Evolutionary conservation across 2,113 vertebrate genomes (phyloP).

Genomic region (Carettochelys insculpta): DNA sequence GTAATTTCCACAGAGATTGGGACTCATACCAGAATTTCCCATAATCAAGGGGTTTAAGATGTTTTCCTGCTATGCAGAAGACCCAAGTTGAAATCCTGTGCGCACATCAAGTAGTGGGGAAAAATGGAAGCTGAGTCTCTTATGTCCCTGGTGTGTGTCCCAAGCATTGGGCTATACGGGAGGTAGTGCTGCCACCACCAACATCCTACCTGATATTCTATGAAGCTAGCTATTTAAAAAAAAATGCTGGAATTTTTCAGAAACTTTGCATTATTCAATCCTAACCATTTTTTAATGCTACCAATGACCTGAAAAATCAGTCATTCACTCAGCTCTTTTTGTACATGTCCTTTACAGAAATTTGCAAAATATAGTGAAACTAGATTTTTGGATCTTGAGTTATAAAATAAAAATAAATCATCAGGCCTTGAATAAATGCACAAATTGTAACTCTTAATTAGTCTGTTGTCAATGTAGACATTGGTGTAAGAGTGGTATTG

Average conservation of each 20-base stretch:
- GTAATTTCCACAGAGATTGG: not conserved
- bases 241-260: not conserved
- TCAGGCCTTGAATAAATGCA: not conserved
- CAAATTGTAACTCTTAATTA: not conserved
- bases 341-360: not conserved
- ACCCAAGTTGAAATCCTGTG: not conserved
- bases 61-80: not conserved
- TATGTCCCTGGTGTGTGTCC: not conserved
- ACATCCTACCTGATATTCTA: not conserved
- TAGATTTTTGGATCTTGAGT: not conserved
- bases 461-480: not conserved
- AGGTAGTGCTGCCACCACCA: not conserved
- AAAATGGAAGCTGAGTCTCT: not conserved
- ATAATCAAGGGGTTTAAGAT: not conserved
- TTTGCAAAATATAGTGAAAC: accelerated
- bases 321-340: not conserved
- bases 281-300: not conserved
- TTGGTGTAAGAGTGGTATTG: not conserved
- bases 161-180: not conserved
- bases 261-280: not conserved
- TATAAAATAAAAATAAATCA: not conserved
- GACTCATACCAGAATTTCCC: not conserved
- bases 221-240: not conserved
- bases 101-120: not conserved
- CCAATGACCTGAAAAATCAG: not conserved